Evolutionary conservation across 2,888 invertebrate species (phyloP).

Genomic region (Drosophila multiciliata): DNA sequence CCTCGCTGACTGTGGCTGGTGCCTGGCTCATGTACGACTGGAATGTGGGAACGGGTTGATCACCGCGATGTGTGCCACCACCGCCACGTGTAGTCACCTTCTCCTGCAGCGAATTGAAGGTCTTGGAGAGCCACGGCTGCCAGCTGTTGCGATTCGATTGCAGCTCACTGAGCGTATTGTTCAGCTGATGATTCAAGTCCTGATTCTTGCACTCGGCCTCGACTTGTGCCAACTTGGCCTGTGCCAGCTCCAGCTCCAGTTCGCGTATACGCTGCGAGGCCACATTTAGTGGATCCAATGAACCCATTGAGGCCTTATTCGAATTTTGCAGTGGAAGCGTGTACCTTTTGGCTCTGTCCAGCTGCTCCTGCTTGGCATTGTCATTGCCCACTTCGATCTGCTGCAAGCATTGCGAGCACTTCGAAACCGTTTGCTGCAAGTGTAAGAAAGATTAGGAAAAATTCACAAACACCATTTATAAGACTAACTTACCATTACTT

Average conservation of each 20-base stretch:
- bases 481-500: slow-evolving; percentile 87
- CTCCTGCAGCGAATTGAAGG: slow-evolving; percentile 87
- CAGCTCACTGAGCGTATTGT: slow-evolving; percentile 92
- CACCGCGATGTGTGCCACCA: slow-evolving; percentile 45
- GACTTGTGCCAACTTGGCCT: slow-evolving; percentile 98
- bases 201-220: slow-evolving; percentile 98
- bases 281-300: slow-evolving; percentile 83
- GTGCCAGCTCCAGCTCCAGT: slow-evolving; percentile 97
- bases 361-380: slow-evolving; percentile 34
- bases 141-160: slow-evolving; percentile 87
- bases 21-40: slow-evolving; percentile 83
- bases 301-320: slow-evolving; percentile 81
- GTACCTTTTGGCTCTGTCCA: slow-evolving; percentile 22
- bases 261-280: slow-evolving; percentile 90
- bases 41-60: slow-evolving; percentile 82
- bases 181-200: slow-evolving; percentile 95
- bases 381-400: slow-evolving; percentile 65
- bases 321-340: slow-evolving; percentile 54
- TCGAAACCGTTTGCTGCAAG: slow-evolving; percentile 86
- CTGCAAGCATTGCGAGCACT: slow-evolving; percentile 85
- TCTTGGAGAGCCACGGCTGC: slow-evolving; percentile 98
- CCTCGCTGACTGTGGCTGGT: slow-evolving; percentile 76
- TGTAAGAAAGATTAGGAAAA: not conserved
- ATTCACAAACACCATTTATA: not conserved
- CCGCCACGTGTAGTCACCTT: slow-evolving; percentile 82